Percentiles rank a stretch among this genome's conserved stretches.
Conservation (phyloP, 2,888 invertebrate species). For the Pilophorus perplexus region DNA sequence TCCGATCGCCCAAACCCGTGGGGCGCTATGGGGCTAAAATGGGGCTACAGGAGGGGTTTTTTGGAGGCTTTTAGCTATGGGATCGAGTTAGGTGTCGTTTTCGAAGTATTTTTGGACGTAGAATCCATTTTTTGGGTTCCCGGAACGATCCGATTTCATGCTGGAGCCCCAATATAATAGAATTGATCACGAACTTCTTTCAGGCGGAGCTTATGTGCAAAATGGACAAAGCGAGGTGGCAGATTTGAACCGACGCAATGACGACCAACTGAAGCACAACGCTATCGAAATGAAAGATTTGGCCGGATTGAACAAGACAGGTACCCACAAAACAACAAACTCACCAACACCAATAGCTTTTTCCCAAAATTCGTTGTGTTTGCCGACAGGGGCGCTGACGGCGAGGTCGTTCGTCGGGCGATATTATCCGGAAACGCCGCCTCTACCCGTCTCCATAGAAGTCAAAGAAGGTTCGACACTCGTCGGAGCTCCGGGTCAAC, state of each 20-base stretch:
- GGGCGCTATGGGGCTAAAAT: too few species aligned
- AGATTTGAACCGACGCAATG: slow-evolving; percentile 1
- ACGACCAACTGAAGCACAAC: not conserved
- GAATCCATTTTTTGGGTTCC: too few species aligned
- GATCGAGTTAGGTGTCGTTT: too few species aligned
- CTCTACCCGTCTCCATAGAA: slow-evolving; percentile 49
- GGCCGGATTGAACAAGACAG: slow-evolving; percentile 3
- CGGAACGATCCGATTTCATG: too few species aligned
- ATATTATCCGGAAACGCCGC: not conserved
- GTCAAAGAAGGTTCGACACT: slow-evolving; percentile 50
- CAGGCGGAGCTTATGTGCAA: not conserved
- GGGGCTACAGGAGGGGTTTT: too few species aligned
- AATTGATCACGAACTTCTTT: not conserved
- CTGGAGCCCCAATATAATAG: too few species aligned
- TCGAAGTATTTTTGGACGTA: too few species aligned
- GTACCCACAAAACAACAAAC: too few species aligned
- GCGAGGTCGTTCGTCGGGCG: not conserved
- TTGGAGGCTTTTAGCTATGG: too few species aligned
- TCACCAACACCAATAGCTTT: not conserved
- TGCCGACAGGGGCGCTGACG: not conserved
- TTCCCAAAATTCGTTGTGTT: too few species aligned
- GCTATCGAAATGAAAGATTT: not conserved
- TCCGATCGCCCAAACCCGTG: too few species aligned
- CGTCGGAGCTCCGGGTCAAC: slow-evolving; percentile 50
- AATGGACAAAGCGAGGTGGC: slow-evolving; percentile 10